Evolutionary conservation across 1,140 invertebrate genomes (phyloP), one percentile per base, ranked within the genome.

Genomic region (Musca domestica): DNA sequence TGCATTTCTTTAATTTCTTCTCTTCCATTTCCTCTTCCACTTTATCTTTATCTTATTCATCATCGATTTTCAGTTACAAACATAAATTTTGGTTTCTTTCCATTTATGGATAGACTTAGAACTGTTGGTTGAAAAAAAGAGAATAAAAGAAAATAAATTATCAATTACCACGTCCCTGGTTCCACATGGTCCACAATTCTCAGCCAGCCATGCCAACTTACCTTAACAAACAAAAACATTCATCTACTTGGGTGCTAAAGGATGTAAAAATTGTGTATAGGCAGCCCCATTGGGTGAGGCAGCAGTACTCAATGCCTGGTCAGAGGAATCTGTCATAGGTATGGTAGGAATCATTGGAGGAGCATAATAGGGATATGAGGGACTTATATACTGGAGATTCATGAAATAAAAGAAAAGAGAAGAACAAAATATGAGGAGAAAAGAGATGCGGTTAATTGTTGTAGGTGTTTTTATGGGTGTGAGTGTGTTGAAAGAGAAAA

Each of bases 201-300:
- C n/a, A n/a, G n/a, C 4, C 34, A 41, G 34, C 10, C 2, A 19
- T 22, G 48, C 48, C 17, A n/a, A 61, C 56, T 61, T 14, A 61
- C 56, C 56, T 61, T 61, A 61, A 61, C 20, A 22, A 34, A 61
- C 15, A 27, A 61, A 58, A 41, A 41, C 34, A 34, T 61, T 61
- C 34, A 61, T 61, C 78, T 82, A 82, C 81, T 82, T 82, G 71
- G 80, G 80, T 72, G 75, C 80, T 73, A 75, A 79, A 76, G 78
- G 79, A 80, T 82, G 83, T 83, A 87, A 87, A 83, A 89, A 90
- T 74, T 87, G 84, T 83, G 88, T 88, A 84, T 93, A 93, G 27
- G 56, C 56, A 76, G 91, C 87, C 82, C 93, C 91, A 81, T 94
- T 92, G 61, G 91, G 92, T 72, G 92, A 93, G 77, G 91, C 91